Evolutionary conservation across 2,888 invertebrate species (phyloP), one percentile per base, ranked within the genome.

Genomic region (Lasioglossum leucozonium): DNA sequence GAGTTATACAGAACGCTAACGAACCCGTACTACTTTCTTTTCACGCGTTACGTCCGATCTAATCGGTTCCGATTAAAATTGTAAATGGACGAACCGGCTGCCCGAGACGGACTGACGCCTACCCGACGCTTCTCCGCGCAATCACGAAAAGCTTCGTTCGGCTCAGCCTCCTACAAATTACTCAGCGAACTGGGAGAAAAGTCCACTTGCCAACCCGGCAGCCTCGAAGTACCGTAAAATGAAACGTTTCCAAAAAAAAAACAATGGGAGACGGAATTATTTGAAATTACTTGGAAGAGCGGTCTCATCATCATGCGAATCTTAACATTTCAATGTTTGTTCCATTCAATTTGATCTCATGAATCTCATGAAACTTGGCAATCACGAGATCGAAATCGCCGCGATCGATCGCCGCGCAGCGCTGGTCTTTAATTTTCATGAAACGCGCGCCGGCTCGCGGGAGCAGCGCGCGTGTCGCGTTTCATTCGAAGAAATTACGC

Each of bases 1-100:
- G 40, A 71, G 65, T 6, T 51, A 8, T 22, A 51, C 51, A 51
- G 22, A 51, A 51, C 3, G 51, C 37, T 69, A 79, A 78, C 69
- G 72, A 83, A 81, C 77, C 55, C 40, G 78, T 71, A 62, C 79
- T 72, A 82, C 78, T 79, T 79, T 83, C 79, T 77, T 85, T 72
- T 51, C 51, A 18, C 51, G 47, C 42, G 78, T n/a, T 71, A 51
- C 13, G 30, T 13, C 5, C 8, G 73, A 84, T 74, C 62, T 84
- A 79, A 85, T 84, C 84, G 65, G 47, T 34, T 26, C 34, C 51
- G 42, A 83, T 85, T 77, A 72, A 79, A 77, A 77, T 83, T 77
- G 69, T 37, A 85, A 83, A 85, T 77, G 37, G 16, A 30, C 30
- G n/a, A n/a, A n/a, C 58, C 58, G 13, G 30, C 69, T 67, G 34